Evolutionary conservation across 2,113 vertebrate genomes (phyloP).

Genomic region (Pipa parva): DNA sequence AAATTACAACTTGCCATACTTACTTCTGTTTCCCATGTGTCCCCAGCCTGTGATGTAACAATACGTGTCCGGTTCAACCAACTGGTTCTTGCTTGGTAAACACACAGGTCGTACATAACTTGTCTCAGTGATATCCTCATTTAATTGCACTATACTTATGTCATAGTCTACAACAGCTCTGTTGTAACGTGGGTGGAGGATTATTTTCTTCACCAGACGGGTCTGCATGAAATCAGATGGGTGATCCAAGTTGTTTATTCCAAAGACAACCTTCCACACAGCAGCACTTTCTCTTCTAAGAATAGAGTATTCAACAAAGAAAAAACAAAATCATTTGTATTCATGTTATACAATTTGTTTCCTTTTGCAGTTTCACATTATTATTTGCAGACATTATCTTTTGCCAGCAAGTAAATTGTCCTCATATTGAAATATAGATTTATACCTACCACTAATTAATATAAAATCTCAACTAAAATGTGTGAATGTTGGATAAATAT

Average conservation of each 20-base stretch:
- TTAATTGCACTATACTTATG: constrained; percentile 88
- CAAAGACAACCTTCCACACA: constrained; percentile 86
- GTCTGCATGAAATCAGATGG: constrained; percentile 77
- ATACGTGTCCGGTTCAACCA: constrained; percentile 78
- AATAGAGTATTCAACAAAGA: neutral
- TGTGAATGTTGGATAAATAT: no score
- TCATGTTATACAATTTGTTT: no score
- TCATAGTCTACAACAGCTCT: constrained; percentile 90
- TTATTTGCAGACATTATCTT: neutral
- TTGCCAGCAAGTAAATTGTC: no score
- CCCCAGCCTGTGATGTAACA: constrained; percentile 98
- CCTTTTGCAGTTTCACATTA: neutral
- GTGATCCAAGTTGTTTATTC: constrained; percentile 88
- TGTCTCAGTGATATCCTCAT: constrained; percentile 69
- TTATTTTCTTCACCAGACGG: constrained; percentile 73
- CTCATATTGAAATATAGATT: no score
- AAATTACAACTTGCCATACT: no score
- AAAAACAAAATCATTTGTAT: neutral
- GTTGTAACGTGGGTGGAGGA: constrained; percentile 90
- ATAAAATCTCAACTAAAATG: no score
- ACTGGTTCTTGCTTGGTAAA: constrained; percentile 64
- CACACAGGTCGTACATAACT: constrained; percentile 83
- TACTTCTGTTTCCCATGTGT: constrained; percentile 91
- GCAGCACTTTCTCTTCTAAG: constrained; percentile 79
- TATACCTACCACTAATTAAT: no score